A percentile compares a stretch with the other conserved stretches of the same genome.
Evolutionary conservation across 2,113 vertebrate species (phyloP).

Genomic region (Lophotis ruficrista): DNA sequence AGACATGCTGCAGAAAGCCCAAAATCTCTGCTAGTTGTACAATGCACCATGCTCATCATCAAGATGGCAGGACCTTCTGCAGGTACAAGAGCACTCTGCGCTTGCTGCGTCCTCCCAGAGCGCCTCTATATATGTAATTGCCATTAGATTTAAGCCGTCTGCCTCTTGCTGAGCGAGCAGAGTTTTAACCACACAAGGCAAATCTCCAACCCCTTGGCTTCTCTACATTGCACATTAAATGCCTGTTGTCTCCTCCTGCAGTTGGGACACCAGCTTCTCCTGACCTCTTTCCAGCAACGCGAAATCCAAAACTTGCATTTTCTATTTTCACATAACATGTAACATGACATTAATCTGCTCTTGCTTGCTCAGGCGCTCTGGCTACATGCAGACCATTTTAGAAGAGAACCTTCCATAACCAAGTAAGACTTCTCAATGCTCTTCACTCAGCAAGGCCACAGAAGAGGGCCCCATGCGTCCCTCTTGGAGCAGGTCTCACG

Average conservation of each 20-base stretch:
- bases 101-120: not conserved
- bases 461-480: not conserved
- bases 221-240: not conserved
- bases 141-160: not conserved
- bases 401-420: not conserved
- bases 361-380: not conserved
- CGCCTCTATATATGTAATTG: not conserved
- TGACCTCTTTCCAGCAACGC: not conserved
- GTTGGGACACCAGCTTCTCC: not conserved
- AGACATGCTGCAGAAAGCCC: not conserved
- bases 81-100: not conserved
- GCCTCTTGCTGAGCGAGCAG: not conserved
- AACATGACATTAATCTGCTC: not conserved
- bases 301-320: conserved; percentile 13
- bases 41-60: not conserved
- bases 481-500: rapidly evolving
- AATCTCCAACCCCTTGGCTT: not conserved
- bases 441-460: not conserved
- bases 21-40: not conserved
- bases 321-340: not conserved
- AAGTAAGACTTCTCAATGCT: not conserved
- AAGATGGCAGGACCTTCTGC: not conserved
- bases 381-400: not conserved
- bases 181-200: not conserved
- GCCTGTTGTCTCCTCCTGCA: not conserved